These are phyloP conservation scores for Anableps anableps DNA, from an alignment of 2,797 vertebrate genomes.

Conservation along the genomic window DNA sequence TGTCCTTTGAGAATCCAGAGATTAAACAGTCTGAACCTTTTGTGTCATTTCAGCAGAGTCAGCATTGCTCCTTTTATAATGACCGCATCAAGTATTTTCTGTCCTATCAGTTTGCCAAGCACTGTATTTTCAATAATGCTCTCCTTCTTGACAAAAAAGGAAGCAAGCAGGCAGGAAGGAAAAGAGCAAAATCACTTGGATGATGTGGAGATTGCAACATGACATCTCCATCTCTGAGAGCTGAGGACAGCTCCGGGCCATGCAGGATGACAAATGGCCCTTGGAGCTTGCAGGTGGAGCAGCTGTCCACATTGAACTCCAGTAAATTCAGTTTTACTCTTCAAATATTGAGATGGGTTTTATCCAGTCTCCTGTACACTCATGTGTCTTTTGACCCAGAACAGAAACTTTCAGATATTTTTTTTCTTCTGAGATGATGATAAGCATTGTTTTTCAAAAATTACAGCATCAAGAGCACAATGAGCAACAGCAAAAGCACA, in stretches of 20 bases:
- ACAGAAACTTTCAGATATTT: constrained; percentile 44
- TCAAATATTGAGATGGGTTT: constrained; percentile 53
- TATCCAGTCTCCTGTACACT: constrained; percentile 50
- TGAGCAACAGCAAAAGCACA: constrained; percentile 18
- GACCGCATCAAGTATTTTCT: constrained; percentile 62
- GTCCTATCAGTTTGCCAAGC: constrained; percentile 59
- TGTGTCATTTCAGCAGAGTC: constrained; percentile 69
- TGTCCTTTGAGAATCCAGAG: constrained; percentile 25
- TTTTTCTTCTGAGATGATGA: constrained; percentile 49
- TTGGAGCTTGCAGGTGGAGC: constrained; percentile 53
- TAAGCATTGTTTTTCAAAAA: constrained; percentile 42
- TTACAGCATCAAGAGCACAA: constrained; percentile 27
- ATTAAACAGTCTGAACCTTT: constrained; percentile 67
- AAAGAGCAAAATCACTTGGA: constrained; percentile 39
- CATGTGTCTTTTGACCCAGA: constrained; percentile 47
- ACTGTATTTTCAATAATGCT: constrained; percentile 52
- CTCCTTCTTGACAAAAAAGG: constrained; percentile 67
- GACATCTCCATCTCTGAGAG: constrained; percentile 70
- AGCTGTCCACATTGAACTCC: constrained; percentile 46
- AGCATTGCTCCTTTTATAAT: constrained; percentile 53
- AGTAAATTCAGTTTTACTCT: constrained; percentile 56
- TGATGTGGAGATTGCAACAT: constrained; percentile 57
- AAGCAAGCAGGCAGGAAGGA: constrained; percentile 29
- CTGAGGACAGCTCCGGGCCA: constrained; percentile 63
- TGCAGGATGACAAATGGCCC: constrained; percentile 62